Conservation (phyloP, 92 coral and sea anemone species). For the Zoanthus sansibaricus region DNA sequence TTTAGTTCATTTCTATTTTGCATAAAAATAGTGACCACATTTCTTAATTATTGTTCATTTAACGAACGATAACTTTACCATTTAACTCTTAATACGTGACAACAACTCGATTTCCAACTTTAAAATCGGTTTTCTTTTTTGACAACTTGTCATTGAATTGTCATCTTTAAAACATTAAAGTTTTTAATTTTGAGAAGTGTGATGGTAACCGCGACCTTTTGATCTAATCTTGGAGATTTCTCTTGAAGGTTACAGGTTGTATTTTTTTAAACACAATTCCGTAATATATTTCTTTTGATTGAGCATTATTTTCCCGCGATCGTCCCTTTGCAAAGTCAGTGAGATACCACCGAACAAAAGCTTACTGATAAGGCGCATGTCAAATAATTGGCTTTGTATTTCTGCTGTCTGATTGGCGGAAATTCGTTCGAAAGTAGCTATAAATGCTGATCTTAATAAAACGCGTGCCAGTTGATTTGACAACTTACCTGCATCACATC, state of each 20-base stretch:
- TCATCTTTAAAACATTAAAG: slow-evolving; percentile 26
- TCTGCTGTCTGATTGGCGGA: slow-evolving; percentile 81
- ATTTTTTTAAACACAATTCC: slow-evolving; percentile 43
- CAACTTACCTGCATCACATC: slow-evolving; percentile 57
- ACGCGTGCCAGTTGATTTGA: slow-evolving; percentile 79
- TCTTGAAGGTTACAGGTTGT: slow-evolving; percentile 21
- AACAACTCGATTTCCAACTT: slow-evolving; percentile 46
- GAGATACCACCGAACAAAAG: slow-evolving; percentile 79
- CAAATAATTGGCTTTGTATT: slow-evolving; percentile 67
- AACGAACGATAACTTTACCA: slow-evolving; percentile 63
- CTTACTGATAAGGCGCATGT: slow-evolving; percentile 53
- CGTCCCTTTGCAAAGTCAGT: slow-evolving; percentile 79
- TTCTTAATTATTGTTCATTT: slow-evolving; percentile 73
- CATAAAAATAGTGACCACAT: slow-evolving; percentile 57
- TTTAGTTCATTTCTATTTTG: slow-evolving; percentile 55
- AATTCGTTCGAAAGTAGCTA: slow-evolving; percentile 86
- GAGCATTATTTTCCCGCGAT: slow-evolving; percentile 67
- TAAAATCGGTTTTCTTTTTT: slow-evolving; percentile 33
- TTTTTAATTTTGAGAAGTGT: slow-evolving; percentile 28
- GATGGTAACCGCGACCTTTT: slow-evolving; percentile 30
- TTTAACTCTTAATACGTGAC: slow-evolving; percentile 56
- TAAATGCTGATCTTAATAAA: slow-evolving; percentile 73
- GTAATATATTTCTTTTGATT: slow-evolving; percentile 60
- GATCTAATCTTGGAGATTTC: slow-evolving; percentile 27
- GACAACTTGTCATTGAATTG: slow-evolving; percentile 32